Evolutionary conservation across 2,113 vertebrate genomes (phyloP).

Genomic region (Calonectris borealis): DNA sequence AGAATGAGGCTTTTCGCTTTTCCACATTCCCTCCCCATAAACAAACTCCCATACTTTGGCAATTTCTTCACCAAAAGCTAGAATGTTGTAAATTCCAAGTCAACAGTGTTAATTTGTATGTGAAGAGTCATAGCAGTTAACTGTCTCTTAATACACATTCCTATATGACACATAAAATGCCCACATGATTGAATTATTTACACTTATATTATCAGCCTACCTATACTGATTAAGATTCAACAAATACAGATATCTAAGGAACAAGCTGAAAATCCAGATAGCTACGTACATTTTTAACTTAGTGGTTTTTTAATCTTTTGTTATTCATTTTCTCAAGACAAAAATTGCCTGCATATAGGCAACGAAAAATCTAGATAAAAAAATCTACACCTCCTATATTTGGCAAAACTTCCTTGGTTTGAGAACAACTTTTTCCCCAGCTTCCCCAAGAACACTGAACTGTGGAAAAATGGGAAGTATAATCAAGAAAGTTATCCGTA

Average conservation of each 20-base stretch:
- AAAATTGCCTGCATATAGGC: background rate
- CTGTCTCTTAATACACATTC: background rate
- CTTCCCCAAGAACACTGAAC: background rate
- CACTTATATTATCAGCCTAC: background rate
- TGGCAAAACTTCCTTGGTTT: background rate
- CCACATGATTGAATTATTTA: background rate
- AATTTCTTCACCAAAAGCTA: background rate
- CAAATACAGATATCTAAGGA: background rate
- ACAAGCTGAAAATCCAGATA: background rate
- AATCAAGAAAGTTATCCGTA: background rate
- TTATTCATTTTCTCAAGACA: background rate
- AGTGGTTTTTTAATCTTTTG: accelerated
- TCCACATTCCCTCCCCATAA: background rate
- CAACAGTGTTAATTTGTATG: background rate
- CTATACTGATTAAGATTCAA: background rate
- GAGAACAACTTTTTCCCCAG: background rate
- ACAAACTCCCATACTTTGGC: background rate
- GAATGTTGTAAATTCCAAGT: background rate
- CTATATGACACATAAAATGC: background rate
- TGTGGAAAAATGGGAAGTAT: background rate
- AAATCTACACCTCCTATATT: accelerated
- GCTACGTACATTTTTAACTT: background rate
- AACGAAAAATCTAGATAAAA: background rate
- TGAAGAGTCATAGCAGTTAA: background rate
- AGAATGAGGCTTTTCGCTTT: background rate